Conservation (phyloP, 2,888 invertebrate species). For the Schrankia costaestrigalis region DNA sequence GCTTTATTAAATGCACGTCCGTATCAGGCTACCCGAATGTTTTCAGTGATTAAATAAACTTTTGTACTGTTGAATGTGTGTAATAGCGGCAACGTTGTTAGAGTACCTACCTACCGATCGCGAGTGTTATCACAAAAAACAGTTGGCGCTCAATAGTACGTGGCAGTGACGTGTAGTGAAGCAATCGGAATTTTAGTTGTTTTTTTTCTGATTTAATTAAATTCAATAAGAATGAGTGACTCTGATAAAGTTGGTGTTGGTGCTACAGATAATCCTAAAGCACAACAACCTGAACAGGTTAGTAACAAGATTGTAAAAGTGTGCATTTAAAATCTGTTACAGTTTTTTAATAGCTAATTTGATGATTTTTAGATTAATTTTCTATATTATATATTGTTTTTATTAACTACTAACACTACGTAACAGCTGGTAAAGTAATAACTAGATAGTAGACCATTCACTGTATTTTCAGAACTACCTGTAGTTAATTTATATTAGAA, state of each 20-base stretch:
- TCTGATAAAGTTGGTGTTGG: too few relatives aligned
- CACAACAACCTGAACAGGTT: neutral
- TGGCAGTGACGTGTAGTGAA: constrained; percentile 51
- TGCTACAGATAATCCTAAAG: too few relatives aligned
- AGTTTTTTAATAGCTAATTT: too few relatives aligned
- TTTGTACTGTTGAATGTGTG: constrained; percentile 31
- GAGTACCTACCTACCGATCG: constrained; percentile 25
- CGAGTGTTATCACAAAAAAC: constrained; percentile 56
- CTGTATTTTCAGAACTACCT: too few relatives aligned
- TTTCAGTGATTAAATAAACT: constrained; percentile 36
- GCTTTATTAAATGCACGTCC: constrained; percentile 35
- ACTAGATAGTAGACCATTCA: too few relatives aligned
- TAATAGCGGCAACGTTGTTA: constrained; percentile 42
- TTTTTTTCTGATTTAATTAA: neutral
- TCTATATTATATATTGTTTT: too few relatives aligned
- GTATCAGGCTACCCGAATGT: constrained; percentile 45
- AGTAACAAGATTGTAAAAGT: too few relatives aligned
- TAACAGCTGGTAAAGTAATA: too few relatives aligned
- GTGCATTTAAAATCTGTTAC: too few relatives aligned
- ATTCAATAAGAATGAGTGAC: constrained; percentile 41
- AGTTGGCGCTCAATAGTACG: constrained; percentile 60
- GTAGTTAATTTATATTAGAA: too few relatives aligned
- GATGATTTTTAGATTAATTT: too few relatives aligned
- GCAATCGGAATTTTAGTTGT: constrained; percentile 4
- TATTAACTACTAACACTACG: too few relatives aligned